Conservation (phyloP, 2,888 invertebrate genomes). For the Agonopterix alstromeriana region DNA sequence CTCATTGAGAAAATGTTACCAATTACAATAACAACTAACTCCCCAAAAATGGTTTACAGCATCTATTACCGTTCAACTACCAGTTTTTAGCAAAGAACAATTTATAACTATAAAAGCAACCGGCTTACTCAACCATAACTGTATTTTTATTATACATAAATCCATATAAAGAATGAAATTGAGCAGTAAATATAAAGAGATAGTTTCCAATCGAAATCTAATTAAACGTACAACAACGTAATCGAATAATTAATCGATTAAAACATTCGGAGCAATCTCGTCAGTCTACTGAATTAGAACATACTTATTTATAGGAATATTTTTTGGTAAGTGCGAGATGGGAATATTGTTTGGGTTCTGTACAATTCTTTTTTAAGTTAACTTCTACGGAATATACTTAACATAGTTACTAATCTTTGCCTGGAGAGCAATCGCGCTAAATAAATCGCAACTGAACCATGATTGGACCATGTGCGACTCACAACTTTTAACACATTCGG, state of each 20-base stretch:
- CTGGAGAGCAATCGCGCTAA: too few relatives aligned
- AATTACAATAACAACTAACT: too few relatives aligned
- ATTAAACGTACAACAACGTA: slow-evolving; percentile 37
- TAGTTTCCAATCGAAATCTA: slow-evolving; percentile 30
- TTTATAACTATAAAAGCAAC: neutral
- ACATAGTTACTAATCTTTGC: too few relatives aligned
- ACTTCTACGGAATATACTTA: too few relatives aligned
- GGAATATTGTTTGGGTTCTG: too few relatives aligned
- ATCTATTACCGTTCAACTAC: neutral
- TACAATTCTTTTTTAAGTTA: too few relatives aligned
- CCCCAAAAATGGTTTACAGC: too few relatives aligned
- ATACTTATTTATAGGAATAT: slow-evolving; percentile 10
- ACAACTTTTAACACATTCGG: too few relatives aligned
- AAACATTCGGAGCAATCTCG: slow-evolving; percentile 19
- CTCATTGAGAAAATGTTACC: too few relatives aligned
- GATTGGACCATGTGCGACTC: too few relatives aligned
- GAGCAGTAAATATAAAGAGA: slow-evolving; percentile 12
- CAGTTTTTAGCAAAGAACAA: neutral
- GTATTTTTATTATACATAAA: slow-evolving; percentile 10
- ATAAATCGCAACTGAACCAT: too few relatives aligned
- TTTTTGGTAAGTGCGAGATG: too few relatives aligned
- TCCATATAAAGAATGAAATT: slow-evolving; percentile 5
- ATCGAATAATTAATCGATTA: slow-evolving; percentile 55
- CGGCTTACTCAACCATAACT: slow-evolving; percentile 3
- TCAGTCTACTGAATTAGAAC: slow-evolving; percentile 45